These are phyloP conservation scores for Leptinotarsa peninsularis DNA, from an alignment of 2,888 invertebrate species.

Conservation along the genomic window DNA sequence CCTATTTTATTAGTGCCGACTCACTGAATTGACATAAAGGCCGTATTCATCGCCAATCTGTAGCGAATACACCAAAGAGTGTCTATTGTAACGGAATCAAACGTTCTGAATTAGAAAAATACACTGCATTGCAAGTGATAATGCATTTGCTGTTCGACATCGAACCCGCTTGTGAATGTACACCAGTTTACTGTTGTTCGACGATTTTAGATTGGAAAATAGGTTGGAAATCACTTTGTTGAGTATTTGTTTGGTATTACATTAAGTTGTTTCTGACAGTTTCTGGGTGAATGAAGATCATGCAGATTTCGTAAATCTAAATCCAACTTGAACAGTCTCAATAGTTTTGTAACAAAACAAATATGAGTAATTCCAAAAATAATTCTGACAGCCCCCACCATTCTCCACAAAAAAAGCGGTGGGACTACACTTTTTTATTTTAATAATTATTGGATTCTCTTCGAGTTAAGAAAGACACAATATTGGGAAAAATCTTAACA, in stretches of 20 bases:
- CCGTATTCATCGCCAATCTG: slow-evolving; percentile 58
- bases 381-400: too few species aligned
- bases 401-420: too few species aligned
- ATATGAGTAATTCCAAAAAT: too few species aligned
- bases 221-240: neutral
- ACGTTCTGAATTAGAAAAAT: slow-evolving; percentile 37
- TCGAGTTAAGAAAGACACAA: too few species aligned
- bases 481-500: too few species aligned
- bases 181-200: slow-evolving; percentile 3
- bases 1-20: slow-evolving; percentile 61
- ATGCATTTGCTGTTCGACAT: slow-evolving; percentile 22
- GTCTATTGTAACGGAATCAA: slow-evolving; percentile 43
- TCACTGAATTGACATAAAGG: slow-evolving; percentile 60
- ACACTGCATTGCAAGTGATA: slow-evolving; percentile 24
- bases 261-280: too few species aligned
- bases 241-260: neutral
- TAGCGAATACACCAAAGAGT: slow-evolving; percentile 45
- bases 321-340: too few species aligned
- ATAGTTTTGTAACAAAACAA: too few species aligned
- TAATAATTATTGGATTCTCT: too few species aligned
- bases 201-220: neutral
- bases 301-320: too few species aligned
- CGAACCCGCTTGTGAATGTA: neutral
- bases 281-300: too few species aligned
- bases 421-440: too few species aligned